Conservation (phyloP, 2,113 vertebrate species). For the Callipepla squamata region DNA sequence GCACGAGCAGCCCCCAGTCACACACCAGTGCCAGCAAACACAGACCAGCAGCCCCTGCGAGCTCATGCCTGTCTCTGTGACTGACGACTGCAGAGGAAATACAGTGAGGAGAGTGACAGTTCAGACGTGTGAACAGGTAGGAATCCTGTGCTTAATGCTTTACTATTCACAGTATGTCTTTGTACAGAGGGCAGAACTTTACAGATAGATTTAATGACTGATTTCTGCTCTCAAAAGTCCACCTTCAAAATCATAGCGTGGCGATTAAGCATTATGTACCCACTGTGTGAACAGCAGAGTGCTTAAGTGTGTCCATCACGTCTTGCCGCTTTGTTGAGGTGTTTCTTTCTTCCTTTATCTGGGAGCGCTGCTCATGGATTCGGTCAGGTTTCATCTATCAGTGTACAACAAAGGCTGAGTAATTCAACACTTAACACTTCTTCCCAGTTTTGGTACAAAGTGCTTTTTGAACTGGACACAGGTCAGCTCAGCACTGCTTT, state of each 20-base stretch:
- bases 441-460: neutral
- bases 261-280: accelerated
- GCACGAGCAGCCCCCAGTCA: neutral
- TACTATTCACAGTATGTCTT: accelerated
- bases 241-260: neutral
- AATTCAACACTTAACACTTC: neutral
- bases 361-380: neutral
- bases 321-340: neutral
- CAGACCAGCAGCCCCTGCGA: constrained; percentile 37
- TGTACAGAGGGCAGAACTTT: neutral
- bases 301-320: neutral
- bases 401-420: neutral
- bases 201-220: too few species aligned
- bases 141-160: neutral
- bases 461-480: accelerated
- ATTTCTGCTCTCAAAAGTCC: neutral
- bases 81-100: neutral
- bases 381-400: neutral
- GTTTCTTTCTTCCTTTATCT: neutral
- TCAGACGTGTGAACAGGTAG: constrained; percentile 27
- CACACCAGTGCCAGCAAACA: constrained; percentile 38
- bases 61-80: neutral
- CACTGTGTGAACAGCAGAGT: neutral
- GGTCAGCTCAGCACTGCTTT: neutral
- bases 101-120: neutral